Percentiles rank a stretch among this genome's conserved stretches.
phyloP scores from a whole-genome alignment of 2,113 vertebrate genomes.

The Rattus rattus region DNA sequence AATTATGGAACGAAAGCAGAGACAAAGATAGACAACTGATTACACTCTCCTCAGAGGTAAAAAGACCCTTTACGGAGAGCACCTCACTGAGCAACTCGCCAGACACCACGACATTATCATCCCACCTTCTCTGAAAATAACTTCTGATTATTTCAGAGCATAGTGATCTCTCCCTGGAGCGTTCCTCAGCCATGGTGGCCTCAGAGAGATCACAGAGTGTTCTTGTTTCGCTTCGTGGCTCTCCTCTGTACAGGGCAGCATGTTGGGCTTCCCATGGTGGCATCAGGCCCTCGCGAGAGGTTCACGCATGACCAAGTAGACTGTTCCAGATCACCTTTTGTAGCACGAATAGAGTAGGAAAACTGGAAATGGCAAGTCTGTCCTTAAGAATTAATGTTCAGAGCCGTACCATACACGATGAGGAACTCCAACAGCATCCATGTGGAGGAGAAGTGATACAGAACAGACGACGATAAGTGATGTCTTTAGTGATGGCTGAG shows the following conservation, averaged over 20 bases:
- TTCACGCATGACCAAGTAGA: background rate
- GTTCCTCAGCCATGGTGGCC: background rate
- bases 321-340: background rate
- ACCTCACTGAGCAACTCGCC: slow-evolving; percentile 29
- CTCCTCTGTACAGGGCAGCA: background rate
- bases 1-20: background rate
- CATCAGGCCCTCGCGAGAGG: background rate
- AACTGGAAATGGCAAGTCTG: background rate
- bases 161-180: background rate
- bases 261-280: background rate
- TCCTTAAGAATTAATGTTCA: slow-evolving; percentile 5
- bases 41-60: slow-evolving; percentile 10
- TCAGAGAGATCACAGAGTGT: background rate
- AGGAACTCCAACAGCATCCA: background rate
- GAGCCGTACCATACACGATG: background rate
- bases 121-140: background rate
- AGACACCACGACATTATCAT: background rate
- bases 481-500: background rate
- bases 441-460: background rate
- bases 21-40: background rate
- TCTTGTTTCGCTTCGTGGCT: background rate
- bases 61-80: background rate
- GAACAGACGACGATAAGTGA: background rate
- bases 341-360: background rate
- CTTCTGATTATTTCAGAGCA: background rate